Evolutionary conservation across 2,113 vertebrate genomes (phyloP).

Genomic region (Phalacrocorax brasilianus): DNA sequence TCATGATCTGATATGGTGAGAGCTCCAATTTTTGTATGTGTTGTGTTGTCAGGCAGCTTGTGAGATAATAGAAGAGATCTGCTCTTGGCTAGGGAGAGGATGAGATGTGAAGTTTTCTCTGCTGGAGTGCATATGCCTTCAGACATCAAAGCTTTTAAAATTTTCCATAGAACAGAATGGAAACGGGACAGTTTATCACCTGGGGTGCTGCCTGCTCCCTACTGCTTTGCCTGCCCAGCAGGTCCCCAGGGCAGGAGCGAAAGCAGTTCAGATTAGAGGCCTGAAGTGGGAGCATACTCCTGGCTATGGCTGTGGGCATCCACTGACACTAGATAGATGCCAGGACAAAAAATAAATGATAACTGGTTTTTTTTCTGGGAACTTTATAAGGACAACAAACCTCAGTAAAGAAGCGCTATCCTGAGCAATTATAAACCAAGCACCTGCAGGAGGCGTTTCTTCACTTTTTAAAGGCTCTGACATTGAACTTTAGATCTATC

Average conservation of each 20-base stretch:
- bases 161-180: constrained; percentile 30
- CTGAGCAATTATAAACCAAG: not conserved
- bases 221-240: constrained; percentile 8
- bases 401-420: not conserved
- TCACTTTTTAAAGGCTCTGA: not conserved
- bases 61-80: constrained; percentile 31
- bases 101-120: constrained; percentile 51
- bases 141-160: constrained; percentile 50
- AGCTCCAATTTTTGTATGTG: not conserved
- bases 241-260: not conserved
- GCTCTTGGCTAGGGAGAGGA: constrained; percentile 4
- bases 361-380: not conserved
- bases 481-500: not conserved
- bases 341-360: not conserved
- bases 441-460: not conserved
- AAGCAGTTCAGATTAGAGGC: constrained; percentile 21
- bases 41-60: constrained; percentile 23
- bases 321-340: not conserved
- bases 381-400: not conserved
- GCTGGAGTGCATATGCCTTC: constrained; percentile 54
- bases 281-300: not conserved
- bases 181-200: constrained; percentile 58
- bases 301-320: not conserved
- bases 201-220: constrained; percentile 48
- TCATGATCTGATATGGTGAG: not conserved